These are phyloP conservation scores for Eledone cirrhosa DNA, from an alignment of 2,888 invertebrate genomes.

Conservation along the genomic window DNA sequence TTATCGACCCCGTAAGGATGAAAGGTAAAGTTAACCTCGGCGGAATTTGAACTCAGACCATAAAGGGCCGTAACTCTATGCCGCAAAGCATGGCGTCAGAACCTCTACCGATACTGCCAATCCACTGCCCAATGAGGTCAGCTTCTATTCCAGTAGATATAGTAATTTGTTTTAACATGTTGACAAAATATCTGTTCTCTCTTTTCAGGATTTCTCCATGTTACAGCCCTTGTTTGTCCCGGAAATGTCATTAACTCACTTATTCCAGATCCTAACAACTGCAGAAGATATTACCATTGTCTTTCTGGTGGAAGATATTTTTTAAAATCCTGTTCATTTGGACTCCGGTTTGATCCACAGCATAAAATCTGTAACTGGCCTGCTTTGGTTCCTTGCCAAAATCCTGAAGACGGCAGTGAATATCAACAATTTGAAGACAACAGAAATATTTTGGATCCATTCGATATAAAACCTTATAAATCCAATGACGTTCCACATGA, in stretches of 20 bases:
- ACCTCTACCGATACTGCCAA: no score
- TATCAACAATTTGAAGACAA: not conserved
- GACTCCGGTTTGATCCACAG: conserved; percentile 35
- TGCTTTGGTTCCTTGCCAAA: conserved; percentile 11
- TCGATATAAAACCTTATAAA: not conserved
- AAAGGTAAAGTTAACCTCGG: no score
- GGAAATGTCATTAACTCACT: conserved; percentile 28
- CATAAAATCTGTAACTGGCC: conserved; percentile 33
- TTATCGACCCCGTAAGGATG: no score
- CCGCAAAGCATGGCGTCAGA: no score
- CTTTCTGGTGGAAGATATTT: conserved; percentile 36
- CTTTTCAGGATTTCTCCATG: conserved; percentile 5
- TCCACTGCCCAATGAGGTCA: no score
- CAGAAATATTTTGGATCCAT: not conserved
- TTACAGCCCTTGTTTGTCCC: conserved; percentile 34
- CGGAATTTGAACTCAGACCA: no score
- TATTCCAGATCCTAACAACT: conserved; percentile 36
- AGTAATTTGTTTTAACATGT: no score
- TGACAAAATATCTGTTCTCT: no score
- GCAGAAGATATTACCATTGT: conserved; percentile 38
- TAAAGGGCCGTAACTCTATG: no score
- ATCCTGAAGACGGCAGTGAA: not conserved
- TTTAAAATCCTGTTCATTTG: conserved; percentile 35
- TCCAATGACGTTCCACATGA: not conserved
- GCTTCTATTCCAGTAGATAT: no score